Evolutionary conservation across 2,113 vertebrate species (phyloP).

Genomic region (Colaptes auratus): DNA sequence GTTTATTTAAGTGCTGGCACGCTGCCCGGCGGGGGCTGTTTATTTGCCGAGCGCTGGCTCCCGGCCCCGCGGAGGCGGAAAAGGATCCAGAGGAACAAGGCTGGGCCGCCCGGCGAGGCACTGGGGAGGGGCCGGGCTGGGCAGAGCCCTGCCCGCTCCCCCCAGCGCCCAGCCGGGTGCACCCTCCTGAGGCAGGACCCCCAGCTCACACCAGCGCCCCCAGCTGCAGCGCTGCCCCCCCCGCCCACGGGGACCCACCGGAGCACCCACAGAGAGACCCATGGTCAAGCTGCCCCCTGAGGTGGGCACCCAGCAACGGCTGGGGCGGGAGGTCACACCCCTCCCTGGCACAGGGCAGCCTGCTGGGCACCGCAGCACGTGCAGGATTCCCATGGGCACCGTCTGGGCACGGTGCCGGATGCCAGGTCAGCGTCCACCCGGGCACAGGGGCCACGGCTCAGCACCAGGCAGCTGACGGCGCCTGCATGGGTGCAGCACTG

Average conservation of each 20-base stretch:
- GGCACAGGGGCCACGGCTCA: not conserved
- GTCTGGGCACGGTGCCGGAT: not conserved
- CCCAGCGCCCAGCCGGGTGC: not conserved
- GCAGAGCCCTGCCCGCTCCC: constrained; percentile 24
- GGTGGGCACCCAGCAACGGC: not conserved
- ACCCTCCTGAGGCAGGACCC: not conserved
- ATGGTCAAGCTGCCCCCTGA: rapidly evolving
- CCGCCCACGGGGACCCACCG: not conserved
- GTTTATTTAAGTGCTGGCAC: constrained; percentile 61
- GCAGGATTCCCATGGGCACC: not conserved
- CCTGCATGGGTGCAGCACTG: rapidly evolving
- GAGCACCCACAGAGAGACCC: not conserved
- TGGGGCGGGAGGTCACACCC: not conserved
- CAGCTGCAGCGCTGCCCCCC: too few species aligned
- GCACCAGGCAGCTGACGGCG: not conserved
- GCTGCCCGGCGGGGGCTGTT: constrained; percentile 63
- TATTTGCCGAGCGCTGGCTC: constrained; percentile 63
- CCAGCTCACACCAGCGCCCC: not conserved
- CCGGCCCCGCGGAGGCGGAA: constrained; percentile 62
- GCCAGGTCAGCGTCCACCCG: rapidly evolving
- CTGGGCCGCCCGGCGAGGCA: constrained; percentile 67
- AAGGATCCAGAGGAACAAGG: constrained; percentile 69
- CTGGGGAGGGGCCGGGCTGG: constrained; percentile 40
- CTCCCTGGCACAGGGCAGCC: not conserved
- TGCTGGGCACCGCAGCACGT: rapidly evolving